Percentiles rank a stretch among this genome's conserved stretches.
Evolutionary conservation across 2,888 invertebrate species (phyloP).

Genomic region (Merodon equestris): DNA sequence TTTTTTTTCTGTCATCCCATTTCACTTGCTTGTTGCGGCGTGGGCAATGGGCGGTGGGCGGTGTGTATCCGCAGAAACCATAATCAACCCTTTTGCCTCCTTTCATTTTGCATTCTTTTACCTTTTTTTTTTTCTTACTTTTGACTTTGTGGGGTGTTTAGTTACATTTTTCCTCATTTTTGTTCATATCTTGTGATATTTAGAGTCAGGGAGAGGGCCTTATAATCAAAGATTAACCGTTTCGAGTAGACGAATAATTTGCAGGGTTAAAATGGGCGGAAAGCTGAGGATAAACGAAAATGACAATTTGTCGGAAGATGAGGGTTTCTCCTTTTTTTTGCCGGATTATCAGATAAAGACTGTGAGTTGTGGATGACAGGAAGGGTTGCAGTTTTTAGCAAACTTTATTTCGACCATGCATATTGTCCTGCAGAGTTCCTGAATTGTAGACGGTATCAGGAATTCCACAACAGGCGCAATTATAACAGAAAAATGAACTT

Average conservation of each 20-base stretch:
- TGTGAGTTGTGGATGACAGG: neutral
- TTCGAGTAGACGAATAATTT: conserved; percentile 70
- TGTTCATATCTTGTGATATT: neutral
- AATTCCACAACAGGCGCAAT: too few species aligned
- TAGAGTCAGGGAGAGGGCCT: conserved; percentile 41
- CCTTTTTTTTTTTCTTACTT: conserved; percentile 17
- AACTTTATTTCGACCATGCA: too few species aligned
- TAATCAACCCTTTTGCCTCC: conserved; percentile 56
- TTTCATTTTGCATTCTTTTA: too few species aligned
- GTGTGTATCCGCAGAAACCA: conserved; percentile 61
- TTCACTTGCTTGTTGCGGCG: conserved; percentile 1
- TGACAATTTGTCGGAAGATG: conserved; percentile 44
- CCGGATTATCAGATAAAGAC: conserved; percentile 44
- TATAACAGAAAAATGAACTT: too few species aligned
- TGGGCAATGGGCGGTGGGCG: conserved; percentile 38
- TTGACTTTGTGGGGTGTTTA: conserved; percentile 17
- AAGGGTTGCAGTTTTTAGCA: too few species aligned
- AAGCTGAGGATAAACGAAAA: conserved; percentile 60
- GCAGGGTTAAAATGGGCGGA: conserved; percentile 68
- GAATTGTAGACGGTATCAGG: too few species aligned
- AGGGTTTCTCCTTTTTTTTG: conserved; percentile 33
- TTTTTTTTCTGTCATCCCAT: conserved; percentile 51
- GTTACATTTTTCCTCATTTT: conserved; percentile 5
- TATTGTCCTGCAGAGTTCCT: too few species aligned
- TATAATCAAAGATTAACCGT: conserved; percentile 68